Evolutionary conservation across 2,113 vertebrate genomes (phyloP), one percentile per base, ranked within the genome.

Genomic region (Cinclus cinclus): DNA sequence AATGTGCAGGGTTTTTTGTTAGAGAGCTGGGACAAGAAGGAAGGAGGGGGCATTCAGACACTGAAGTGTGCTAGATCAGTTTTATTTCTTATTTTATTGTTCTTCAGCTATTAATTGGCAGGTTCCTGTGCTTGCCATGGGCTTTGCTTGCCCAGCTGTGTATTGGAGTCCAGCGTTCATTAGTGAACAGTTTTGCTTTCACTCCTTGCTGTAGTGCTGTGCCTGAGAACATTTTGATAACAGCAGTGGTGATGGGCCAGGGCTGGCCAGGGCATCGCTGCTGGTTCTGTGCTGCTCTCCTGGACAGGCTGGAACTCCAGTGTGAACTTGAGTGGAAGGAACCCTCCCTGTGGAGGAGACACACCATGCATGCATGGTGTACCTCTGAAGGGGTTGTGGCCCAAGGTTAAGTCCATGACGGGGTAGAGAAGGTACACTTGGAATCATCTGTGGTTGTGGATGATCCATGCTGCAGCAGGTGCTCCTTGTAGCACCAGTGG

Each of bases 41-140:
- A 75, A 53, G 11, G 7, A 46, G n/a, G 7, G 15, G 13, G 8
- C 0, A 0, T 33, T 69, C 1, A 1, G 31, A 23, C 13, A 13
- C 6, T 49, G 7, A 16, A 56, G 55, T 42, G 30, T 1, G 2
- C 18, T 33, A 28, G 8, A 13, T 44, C 2, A 3, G 1, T 49
- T 63, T 77, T 37, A 50, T 42, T 44, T 31, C 10, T 33, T 39
- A 33, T 46, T 55, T 70, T 47, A 50, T 33, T 49, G 5, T 9
- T 50, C 22, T 50, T 77, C 35, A 50, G 31, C 21, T 55, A 56
- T 35, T 20, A 63, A 28, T 14, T 24, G 10, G 2, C 49, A 77
- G 56, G 9, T 22, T 63, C 7, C 15, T 33, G 27, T 70, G 9
- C 49, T 55, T 70, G 35, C 56, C 25, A 63, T 33, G 21, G 25